A percentile compares a stretch with the other conserved stretches of the same genome.
phyloP scores from a whole-genome alignment of 1,140 invertebrate species.

The Heliconius hewitsoni region DNA sequence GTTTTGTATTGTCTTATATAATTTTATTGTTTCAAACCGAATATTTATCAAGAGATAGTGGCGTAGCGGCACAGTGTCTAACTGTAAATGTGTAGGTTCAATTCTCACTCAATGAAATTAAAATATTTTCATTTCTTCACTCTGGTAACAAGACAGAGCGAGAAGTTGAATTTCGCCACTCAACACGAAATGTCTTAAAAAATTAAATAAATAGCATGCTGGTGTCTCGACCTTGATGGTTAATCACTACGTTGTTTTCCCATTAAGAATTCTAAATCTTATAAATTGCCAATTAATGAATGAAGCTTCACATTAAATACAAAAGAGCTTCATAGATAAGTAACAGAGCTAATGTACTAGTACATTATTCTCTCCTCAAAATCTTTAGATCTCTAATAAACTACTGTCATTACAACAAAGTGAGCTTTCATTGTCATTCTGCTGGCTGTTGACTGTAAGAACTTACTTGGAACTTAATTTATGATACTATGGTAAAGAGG shows the following conservation, averaged over 20 bases:
- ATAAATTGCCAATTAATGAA: background rate
- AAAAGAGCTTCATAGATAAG: background rate
- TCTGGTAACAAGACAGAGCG: no score
- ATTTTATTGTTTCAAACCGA: background rate
- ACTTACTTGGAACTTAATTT: background rate
- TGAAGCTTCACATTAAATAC: background rate
- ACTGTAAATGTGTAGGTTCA: no score
- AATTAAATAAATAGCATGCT: no score
- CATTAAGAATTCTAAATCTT: background rate
- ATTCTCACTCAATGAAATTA: no score
- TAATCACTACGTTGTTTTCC: background rate
- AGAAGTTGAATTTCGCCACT: no score
- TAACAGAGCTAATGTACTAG: background rate
- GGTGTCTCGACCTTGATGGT: background rate
- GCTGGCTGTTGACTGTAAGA: background rate
- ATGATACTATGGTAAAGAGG: background rate
- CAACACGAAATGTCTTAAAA: no score
- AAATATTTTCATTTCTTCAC: no score
- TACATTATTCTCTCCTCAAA: background rate
- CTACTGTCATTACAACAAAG: constrained; percentile 2
- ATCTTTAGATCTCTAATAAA: background rate
- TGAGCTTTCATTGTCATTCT: constrained; percentile 5
- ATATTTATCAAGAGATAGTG: no score
- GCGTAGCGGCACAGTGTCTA: no score
- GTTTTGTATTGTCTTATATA: background rate